Evolutionary conservation across 2,888 invertebrate genomes (phyloP), one percentile per base, ranked within the genome.

Genomic region (Cynaeus angustus): DNA sequence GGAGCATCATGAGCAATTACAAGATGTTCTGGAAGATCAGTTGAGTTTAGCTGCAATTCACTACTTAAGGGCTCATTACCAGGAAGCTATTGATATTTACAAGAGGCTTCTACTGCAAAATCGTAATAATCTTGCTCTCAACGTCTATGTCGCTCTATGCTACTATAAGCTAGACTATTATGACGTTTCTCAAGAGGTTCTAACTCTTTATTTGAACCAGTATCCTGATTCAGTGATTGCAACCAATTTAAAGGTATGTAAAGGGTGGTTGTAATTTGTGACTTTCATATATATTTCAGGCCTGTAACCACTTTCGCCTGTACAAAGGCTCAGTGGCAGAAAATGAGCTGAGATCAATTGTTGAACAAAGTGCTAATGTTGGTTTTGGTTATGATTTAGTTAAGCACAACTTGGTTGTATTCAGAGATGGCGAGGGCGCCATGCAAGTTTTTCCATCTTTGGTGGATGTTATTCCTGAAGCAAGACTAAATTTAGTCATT

Each of bases 131-230:
- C 87, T 98, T 82, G 99, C 99, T 0, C 85, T 99, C 68, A 98
- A 99, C 85, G 97, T 99, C 2, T 99, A 99, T 84, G 94, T 99
- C 66, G 99, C 98, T 0, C 86, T 99, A 10, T 99, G 99, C 82
- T 99, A 99, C 86, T 99, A 99, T 86, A 99, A 99, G 84, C 86
- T 99, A 79, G 99, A 99, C 85, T 99, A 98, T 84, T 99, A 97
- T 82, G 99, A 99, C 85, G 97, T 98, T 50, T 97, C 98, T 0
- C 97, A 98, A 85, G 98, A 98, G 86, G 96, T 98, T n/a, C 87
- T 98, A 9, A 94, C 95, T 14, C 92, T 96, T 14, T 99, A 99
- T 84, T 87, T 99, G 58, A 94, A 95, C 70, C 94, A 94, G 81
- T 94, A 92, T 84, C 92, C 96, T 1, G 97, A 98, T 78, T 98